phyloP scores from a whole-genome alignment of 2,113 vertebrate genomes.

The Xenopus tropicalis region DNA sequence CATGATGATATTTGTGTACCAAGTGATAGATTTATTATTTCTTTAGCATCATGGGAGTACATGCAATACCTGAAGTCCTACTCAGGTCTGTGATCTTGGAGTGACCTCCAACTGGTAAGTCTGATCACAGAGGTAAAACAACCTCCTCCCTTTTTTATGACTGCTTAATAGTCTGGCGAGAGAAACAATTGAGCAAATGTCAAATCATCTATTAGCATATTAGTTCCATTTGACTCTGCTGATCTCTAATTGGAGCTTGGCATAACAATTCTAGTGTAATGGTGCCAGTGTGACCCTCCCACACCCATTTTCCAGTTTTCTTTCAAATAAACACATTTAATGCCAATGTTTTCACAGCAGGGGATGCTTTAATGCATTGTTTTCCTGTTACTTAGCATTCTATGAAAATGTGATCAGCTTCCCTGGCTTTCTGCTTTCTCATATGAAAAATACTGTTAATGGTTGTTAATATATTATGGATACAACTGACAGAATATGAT shows the following conservation, averaged over 20 bases:
- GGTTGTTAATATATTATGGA: not conserved
- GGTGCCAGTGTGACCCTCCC: not conserved
- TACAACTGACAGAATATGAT: too few relatives aligned
- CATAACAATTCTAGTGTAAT: not conserved
- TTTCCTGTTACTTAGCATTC: slow-evolving; percentile 27
- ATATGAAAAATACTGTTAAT: not conserved
- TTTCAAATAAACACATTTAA: slow-evolving; percentile 34
- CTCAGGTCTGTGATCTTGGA: slow-evolving; percentile 22
- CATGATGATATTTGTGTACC: too few relatives aligned
- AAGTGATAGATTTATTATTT: too few relatives aligned
- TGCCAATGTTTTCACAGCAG: slow-evolving; percentile 37
- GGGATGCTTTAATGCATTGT: slow-evolving; percentile 41
- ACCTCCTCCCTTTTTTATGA: not conserved
- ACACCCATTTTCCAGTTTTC: slow-evolving; percentile 4
- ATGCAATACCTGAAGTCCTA: slow-evolving; percentile 2
- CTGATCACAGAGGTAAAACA: not conserved
- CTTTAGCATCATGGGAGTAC: slow-evolving; percentile 9
- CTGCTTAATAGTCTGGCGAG: slow-evolving; percentile 11
- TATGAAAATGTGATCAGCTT: slow-evolving; percentile 15
- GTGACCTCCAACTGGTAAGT: slow-evolving; percentile 24
- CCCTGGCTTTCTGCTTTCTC: not conserved
- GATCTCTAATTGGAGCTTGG: slow-evolving; percentile 27
- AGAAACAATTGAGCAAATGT: not conserved
- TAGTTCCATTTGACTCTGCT: slow-evolving; percentile 35
- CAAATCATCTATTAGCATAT: slow-evolving; percentile 26